Evolutionary conservation across 2,888 invertebrate genomes (phyloP), one percentile per base, ranked within the genome.

Genomic region (Drepana falcataria): DNA sequence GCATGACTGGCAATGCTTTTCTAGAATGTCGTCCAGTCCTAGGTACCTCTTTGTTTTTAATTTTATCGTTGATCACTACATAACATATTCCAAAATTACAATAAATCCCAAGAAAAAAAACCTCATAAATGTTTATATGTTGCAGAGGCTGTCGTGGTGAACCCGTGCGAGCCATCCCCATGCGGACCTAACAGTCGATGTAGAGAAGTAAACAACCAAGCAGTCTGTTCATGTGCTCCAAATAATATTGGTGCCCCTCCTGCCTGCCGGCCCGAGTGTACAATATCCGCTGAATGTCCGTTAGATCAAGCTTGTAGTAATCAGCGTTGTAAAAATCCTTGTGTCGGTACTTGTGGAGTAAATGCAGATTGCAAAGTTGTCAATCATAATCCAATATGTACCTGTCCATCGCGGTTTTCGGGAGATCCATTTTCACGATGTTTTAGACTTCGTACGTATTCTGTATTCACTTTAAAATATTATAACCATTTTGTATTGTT

Each of bases 301-400:
- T 85, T 93, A n/a, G 93, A 93, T 67, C 92, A 92, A 76, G 95
- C 95, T 4, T 95, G 95, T 65, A 91, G 93, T 53, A 94, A 94
- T 70, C 94, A 94, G 69, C 94, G 93, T 65, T 96, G 96, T 73
- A 76, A 87, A 47, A 93, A 95, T 77, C 95, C 95, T n/a, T 95
- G 95, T 73, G 91, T 93, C 5, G 95, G 95, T 58, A 92, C 94
- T 35, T 95, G 95, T 73, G 95, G 95, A 9, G 88, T 93, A 52
- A 93, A 93, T 73, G 94, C 96, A 4, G 90, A 93, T 55, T 96
- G 96, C 72, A 93, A 94, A 83, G 95, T 95, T n/a, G 93, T 95
- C 3, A 95, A 95, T 69, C 96, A 96, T 71, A 93, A 93, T 69
- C 95, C 96, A 5, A 93, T 94, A 65, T 96, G 96, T 70, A 92